phyloP scores from a whole-genome alignment of 1,140 invertebrate species.

The Pogonomyrmex californicus region DNA sequence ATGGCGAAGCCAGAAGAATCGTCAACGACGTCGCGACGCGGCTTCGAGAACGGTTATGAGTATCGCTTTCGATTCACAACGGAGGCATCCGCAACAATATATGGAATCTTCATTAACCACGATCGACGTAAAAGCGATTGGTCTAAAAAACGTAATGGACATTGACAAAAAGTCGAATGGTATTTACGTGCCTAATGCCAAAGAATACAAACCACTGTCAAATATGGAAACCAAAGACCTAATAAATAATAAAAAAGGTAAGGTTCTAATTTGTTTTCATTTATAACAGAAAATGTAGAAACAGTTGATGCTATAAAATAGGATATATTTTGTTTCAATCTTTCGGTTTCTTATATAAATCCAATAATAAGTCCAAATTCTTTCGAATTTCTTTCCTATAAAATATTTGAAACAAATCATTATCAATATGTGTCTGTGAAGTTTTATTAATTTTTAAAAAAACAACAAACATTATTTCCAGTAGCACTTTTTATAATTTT shows the following conservation, averaged over 20 bases:
- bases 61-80: slow-evolving; percentile 78
- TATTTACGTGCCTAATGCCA: slow-evolving; percentile 75
- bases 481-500: no score
- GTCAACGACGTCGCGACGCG: slow-evolving; percentile 85
- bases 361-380: background rate
- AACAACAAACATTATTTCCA: no score
- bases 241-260: slow-evolving; percentile 83
- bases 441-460: background rate
- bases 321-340: background rate
- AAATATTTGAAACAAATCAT: background rate
- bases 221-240: slow-evolving; percentile 80
- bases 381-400: background rate
- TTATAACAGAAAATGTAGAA: background rate
- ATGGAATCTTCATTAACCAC: slow-evolving; percentile 74
- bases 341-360: background rate
- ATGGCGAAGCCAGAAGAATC: slow-evolving; percentile 86
- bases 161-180: slow-evolving; percentile 85
- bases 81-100: slow-evolving; percentile 83
- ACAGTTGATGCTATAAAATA: background rate
- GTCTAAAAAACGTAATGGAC: slow-evolving; percentile 80
- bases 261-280: slow-evolving; percentile 73
- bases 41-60: slow-evolving; percentile 73
- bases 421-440: background rate
- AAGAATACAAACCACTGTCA: slow-evolving; percentile 83
- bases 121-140: slow-evolving; percentile 79